These are phyloP conservation scores for Microctenopoma lineatum DNA, from an alignment of 2,797 vertebrate species.

Conservation along the genomic window DNA sequence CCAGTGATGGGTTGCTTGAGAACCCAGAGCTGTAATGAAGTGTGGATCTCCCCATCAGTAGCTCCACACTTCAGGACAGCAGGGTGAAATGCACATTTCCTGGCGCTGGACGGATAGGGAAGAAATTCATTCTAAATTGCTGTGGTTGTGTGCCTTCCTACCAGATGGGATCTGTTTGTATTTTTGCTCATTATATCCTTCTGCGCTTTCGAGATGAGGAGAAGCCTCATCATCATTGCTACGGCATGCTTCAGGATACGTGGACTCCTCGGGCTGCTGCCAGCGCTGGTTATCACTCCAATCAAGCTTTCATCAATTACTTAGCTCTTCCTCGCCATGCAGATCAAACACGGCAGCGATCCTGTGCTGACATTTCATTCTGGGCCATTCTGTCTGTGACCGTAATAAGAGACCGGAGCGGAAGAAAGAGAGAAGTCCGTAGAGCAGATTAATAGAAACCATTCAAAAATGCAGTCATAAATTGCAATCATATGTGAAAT, in stretches of 20 bases:
- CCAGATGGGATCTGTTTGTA: slow-evolving; percentile 73
- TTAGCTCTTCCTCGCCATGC: slow-evolving; percentile 60
- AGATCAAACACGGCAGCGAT: slow-evolving; percentile 52
- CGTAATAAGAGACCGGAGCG: slow-evolving; percentile 34
- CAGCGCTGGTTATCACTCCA: slow-evolving; percentile 76
- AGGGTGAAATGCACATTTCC: slow-evolving; percentile 68
- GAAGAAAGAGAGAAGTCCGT: slow-evolving; percentile 37
- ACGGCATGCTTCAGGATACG: slow-evolving; percentile 46
- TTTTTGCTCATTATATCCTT: slow-evolving; percentile 73
- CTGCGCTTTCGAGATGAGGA: slow-evolving; percentile 39
- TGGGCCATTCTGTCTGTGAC: slow-evolving; percentile 13
- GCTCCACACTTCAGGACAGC: slow-evolving; percentile 70
- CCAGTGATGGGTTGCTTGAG: slow-evolving; percentile 42
- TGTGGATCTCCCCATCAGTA: slow-evolving; percentile 71
- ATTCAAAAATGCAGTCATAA: slow-evolving; percentile 65
- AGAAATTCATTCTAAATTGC: slow-evolving; percentile 49
- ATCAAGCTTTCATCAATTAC: slow-evolving; percentile 81
- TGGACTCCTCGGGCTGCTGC: slow-evolving; percentile 53
- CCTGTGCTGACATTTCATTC: slow-evolving; percentile 47
- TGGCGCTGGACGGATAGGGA: slow-evolving; percentile 27
- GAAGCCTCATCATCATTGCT: slow-evolving; percentile 40
- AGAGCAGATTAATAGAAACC: slow-evolving; percentile 59
- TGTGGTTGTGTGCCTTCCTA: slow-evolving; percentile 59
- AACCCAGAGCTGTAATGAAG: slow-evolving; percentile 63
- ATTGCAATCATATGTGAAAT: slow-evolving; percentile 74